Evolutionary conservation across 2,888 invertebrate species (phyloP), one percentile per base, ranked within the genome.

Genomic region (Campopleginae sp.): DNA sequence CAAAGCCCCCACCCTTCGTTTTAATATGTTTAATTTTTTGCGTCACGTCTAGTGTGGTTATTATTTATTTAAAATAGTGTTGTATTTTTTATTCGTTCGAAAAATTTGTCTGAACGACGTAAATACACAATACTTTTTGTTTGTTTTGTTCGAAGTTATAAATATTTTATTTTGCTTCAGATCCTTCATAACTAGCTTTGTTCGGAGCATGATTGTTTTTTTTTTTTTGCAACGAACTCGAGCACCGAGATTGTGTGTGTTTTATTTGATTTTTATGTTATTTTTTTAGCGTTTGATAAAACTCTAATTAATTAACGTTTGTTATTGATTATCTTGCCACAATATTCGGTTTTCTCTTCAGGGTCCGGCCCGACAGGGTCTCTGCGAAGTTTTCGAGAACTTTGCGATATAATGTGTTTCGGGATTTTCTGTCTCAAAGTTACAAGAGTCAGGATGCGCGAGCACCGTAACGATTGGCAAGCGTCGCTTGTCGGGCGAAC

Each of bases 51-150:
- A 44, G 68, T 58, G 70, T 74, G 72, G 46, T 74, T 78, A 81
- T 78, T 82, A 46, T 78, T 82, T 85, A 85, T 74, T 58, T 84
- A 84, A 80, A 84, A 84, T 84, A 84, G 42, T 76, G 80, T 68
- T 38, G 1, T 38, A 8, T 2, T 38, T 38, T 38, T 77, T 68
- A n/a, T 68, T 77, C 66, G 63, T 46, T 82, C 54, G 81, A 63
- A 65, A 38, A 66, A 51, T 38, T 12, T 19, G 44, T 31, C 63
- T 12, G 54, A 63, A 75, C 51, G 46, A 75, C 17, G n/a, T n/a
- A 38, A 38, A 27, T 51, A 44, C 54, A 46, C 78, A 17, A 63
- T 58, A 27, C 46, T 74, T 54, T 71, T 46, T 2, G 23, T 61
- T 61, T 74, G 31, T 44, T 58, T 70, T n/a, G 6, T 42, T 54